phyloP scores from a whole-genome alignment of 2,113 vertebrate species.

The Mohoua ochrocephala region DNA sequence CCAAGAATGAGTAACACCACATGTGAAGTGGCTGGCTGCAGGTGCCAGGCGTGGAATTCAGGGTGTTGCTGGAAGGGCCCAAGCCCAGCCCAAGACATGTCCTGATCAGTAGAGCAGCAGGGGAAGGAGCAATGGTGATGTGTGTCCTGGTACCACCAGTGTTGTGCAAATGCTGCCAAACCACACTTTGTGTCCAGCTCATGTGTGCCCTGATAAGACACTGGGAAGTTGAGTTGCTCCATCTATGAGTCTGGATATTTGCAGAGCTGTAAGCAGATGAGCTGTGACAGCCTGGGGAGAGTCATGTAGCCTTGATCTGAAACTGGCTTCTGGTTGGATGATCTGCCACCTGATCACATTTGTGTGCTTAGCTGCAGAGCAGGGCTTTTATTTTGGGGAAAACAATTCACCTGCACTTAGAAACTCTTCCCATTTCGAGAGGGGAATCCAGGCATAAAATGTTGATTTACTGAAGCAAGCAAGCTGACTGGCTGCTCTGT shows the following conservation, averaged over 20 bases:
- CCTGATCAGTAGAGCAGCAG: background rate
- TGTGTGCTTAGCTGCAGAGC: background rate
- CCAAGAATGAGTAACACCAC: accelerated
- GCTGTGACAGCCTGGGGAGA: background rate
- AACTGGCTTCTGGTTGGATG: background rate
- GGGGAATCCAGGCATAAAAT: background rate
- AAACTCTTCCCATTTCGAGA: background rate
- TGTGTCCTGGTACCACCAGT: background rate
- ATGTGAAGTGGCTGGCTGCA: accelerated
- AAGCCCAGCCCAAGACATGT: background rate
- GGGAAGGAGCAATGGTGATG: accelerated
- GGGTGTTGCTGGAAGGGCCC: background rate
- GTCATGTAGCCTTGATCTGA: background rate
- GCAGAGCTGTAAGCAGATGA: background rate
- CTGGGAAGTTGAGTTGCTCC: background rate
- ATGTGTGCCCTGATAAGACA: accelerated
- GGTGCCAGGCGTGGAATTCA: background rate
- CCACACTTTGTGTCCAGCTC: accelerated
- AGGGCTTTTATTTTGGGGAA: background rate
- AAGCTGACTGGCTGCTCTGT: background rate
- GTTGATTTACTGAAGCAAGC: background rate
- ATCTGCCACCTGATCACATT: background rate
- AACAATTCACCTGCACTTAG: background rate
- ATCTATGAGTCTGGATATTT: background rate
- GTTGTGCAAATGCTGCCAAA: background rate